phyloP scores from a whole-genome alignment of 2,797 vertebrate species.

The Pantherophis alleghaniensis region DNA sequence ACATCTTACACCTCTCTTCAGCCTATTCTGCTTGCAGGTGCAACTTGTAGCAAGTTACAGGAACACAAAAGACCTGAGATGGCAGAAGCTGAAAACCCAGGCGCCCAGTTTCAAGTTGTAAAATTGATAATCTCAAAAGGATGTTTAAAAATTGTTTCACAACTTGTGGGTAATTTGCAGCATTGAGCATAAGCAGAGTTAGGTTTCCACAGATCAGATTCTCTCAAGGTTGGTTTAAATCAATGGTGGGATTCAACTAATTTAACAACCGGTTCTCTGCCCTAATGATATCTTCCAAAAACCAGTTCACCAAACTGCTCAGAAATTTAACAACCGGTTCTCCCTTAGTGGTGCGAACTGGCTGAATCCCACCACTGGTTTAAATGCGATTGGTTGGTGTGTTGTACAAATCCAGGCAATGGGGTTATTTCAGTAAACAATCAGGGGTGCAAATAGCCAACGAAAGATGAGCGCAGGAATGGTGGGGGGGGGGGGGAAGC shows the following conservation, averaged over 20 bases:
- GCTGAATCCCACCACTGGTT: neutral
- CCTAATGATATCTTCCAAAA: too few relatives aligned
- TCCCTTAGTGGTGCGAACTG: too few relatives aligned
- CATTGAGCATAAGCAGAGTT: neutral
- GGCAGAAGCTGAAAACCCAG: neutral
- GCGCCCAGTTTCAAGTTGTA: neutral
- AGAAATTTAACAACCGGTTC: too few relatives aligned
- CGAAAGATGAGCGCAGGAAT: neutral
- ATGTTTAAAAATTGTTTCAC: neutral
- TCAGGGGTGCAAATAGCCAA: neutral
- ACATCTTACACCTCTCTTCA: neutral
- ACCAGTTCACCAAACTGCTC: too few relatives aligned
- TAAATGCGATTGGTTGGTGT: neutral
- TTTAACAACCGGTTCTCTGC: too few relatives aligned
- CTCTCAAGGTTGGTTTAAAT: neutral
- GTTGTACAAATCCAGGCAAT: neutral
- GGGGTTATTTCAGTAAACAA: neutral
- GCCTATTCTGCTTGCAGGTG: neutral
- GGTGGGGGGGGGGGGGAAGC: too few relatives aligned
- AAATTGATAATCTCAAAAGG: neutral
- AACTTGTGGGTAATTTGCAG: neutral
- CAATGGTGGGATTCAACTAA: too few relatives aligned
- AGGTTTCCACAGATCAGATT: neutral
- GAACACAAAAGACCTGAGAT: neutral
- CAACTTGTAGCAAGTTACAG: neutral